Evolutionary conservation across 2,113 vertebrate genomes (phyloP), one percentile per base, ranked within the genome.

Genomic region (Dromiciops gliroides): DNA sequence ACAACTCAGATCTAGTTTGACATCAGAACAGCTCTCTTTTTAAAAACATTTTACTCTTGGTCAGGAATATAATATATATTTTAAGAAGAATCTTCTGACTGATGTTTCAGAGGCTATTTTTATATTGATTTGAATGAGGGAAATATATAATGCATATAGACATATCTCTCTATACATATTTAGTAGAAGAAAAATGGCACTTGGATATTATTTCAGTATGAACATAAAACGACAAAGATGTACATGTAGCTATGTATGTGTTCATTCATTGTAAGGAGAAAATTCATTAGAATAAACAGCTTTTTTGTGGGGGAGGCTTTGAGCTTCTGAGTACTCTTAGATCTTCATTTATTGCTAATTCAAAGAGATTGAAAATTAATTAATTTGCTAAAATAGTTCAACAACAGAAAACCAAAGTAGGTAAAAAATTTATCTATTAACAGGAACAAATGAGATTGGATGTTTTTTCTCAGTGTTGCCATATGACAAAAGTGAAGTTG

Each of bases 321-420:
- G 92, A 94, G 67, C 3, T 83, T 97, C 97, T 97, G 93, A 97
- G 95, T 50, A 96, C 93, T 93, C 95, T 97, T 92, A 97, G 91
- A 83, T 91, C 96, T 98, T 97, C 95, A 90, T 96, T 97, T 97
- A 97, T 95, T 97, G 96, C 97, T 96, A 96, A 44, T 83, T 83
- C 67, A 83, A 44, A 83, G 96, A 91, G 96, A 97, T 96, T 97
- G 97, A 93, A 95, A 97, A 97, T 97, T 96, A 98, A 97, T 97
- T 97, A 97, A 97, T 97, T 97, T 97, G 93, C 97, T 97, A 96
- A 96, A 97, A 97, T 97, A 96, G 97, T 97, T 97, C 93, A 97
- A 95, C 94, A 97, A 95, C 96, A 97, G 97, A 94, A 97, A 96
- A 96, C n/a, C 97, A 97, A 97, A 97, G 91, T 94, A 96, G 95